Conservation (phyloP, 2,888 invertebrate genomes). For the Ochlodes sylvanus region DNA sequence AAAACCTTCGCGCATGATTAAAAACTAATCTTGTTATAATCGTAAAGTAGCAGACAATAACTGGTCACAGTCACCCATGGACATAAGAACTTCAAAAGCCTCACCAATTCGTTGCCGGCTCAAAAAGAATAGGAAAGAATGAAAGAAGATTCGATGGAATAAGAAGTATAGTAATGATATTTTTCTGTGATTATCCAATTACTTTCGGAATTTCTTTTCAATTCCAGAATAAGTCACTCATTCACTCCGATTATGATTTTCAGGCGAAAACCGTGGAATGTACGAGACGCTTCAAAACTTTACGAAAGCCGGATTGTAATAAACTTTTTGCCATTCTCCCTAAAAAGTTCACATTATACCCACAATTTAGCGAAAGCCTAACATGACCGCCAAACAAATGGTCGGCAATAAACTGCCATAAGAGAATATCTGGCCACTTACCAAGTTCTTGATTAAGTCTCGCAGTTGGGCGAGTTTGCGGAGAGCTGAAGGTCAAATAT, state of each 20-base stretch:
- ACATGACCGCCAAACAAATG: conserved; percentile 28
- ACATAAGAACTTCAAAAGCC: too few relatives aligned
- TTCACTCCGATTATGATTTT: background rate
- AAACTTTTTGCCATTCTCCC: conserved; percentile 5
- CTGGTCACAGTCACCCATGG: too few relatives aligned
- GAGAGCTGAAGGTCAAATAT: conserved; percentile 23
- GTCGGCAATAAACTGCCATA: conserved; percentile 27
- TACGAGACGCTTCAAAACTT: background rate
- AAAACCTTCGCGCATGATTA: too few relatives aligned
- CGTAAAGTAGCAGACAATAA: too few relatives aligned
- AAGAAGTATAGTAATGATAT: too few relatives aligned
- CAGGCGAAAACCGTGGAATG: background rate
- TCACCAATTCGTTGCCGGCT: too few relatives aligned
- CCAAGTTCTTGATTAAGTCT: conserved; percentile 36
- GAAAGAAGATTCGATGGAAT: too few relatives aligned
- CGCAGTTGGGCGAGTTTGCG: conserved; percentile 18
- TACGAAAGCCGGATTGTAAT: background rate
- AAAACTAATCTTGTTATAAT: too few relatives aligned
- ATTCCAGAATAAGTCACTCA: background rate
- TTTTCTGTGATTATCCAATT: too few relatives aligned
- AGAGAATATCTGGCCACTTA: conserved; percentile 29
- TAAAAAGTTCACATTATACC: conserved; percentile 4
- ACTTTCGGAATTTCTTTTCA: too few relatives aligned
- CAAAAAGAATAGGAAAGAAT: too few relatives aligned
- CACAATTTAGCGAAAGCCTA: conserved; percentile 21